These are phyloP conservation scores for Tinamus major DNA, from an alignment of 2,797 vertebrate species.

Conservation along the genomic window DNA sequence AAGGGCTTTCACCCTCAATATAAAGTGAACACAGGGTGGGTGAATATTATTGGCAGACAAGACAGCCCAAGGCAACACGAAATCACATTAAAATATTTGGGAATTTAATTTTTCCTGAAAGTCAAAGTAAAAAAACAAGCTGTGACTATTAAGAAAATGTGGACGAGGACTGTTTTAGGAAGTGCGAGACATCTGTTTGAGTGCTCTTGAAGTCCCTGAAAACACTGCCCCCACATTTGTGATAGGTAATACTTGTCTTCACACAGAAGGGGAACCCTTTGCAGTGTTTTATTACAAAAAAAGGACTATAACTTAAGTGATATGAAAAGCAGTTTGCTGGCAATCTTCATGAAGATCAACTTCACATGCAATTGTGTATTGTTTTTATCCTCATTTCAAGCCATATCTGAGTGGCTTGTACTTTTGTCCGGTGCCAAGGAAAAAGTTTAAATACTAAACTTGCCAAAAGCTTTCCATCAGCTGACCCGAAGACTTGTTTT, in stretches of 20 bases:
- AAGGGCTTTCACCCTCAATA: neutral
- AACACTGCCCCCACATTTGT: neutral
- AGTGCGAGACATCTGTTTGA: neutral
- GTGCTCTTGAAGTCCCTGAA: neutral
- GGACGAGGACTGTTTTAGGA: neutral
- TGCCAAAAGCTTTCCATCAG: neutral
- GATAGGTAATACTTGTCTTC: neutral
- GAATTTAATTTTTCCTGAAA: neutral
- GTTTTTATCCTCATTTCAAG: neutral
- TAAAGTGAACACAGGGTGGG: neutral
- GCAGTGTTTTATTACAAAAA: neutral
- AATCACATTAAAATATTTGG: neutral
- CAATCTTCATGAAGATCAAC: neutral
- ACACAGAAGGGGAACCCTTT: neutral
- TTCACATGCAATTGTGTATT: neutral
- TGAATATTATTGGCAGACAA: neutral
- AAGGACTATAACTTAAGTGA: neutral
- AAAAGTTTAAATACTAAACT: neutral
- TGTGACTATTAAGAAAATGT: neutral
- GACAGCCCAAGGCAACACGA: neutral
- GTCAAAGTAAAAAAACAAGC: neutral
- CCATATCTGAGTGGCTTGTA: neutral
- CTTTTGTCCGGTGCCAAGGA: neutral
- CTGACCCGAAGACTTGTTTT: neutral
- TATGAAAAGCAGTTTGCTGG: neutral